Evolutionary conservation across 2,797 vertebrate genomes (phyloP).

Genomic region (Muscicapa striata): DNA sequence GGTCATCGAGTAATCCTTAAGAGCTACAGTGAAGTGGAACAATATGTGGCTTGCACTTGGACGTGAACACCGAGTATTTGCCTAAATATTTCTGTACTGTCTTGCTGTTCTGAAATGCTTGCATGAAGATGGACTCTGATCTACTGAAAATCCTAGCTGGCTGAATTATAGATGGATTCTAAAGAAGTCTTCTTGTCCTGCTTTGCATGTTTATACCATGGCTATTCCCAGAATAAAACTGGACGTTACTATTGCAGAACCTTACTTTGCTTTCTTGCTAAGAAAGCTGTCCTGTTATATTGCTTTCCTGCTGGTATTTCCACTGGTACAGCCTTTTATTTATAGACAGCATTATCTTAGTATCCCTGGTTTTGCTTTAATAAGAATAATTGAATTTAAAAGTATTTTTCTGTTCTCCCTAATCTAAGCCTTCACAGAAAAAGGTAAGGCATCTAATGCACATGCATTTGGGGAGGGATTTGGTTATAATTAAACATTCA

Average conservation of each 20-base stretch:
- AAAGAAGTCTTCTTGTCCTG: neutral
- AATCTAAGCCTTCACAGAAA: neutral
- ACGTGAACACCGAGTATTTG: neutral
- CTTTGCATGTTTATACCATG: neutral
- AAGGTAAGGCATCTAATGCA: neutral
- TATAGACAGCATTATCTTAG: neutral
- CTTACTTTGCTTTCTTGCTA: neutral
- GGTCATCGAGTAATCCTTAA: neutral
- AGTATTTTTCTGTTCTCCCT: neutral
- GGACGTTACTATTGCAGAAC: fast-evolving
- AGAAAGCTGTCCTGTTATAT: neutral
- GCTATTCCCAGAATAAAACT: neutral
- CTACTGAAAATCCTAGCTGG: neutral
- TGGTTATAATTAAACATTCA: neutral
- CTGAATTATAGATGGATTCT: neutral
- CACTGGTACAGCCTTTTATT: neutral
- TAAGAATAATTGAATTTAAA: neutral
- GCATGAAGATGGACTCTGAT: neutral
- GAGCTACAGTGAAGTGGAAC: neutral
- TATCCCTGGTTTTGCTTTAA: neutral
- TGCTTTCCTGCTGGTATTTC: neutral
- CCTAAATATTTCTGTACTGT: neutral
- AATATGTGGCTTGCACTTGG: neutral
- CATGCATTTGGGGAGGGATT: neutral
- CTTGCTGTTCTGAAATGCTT: neutral